Base-by-base conservation (phyloP, 1,140 invertebrate genomes). In the Trialeurodes vaporariorum region DNA sequence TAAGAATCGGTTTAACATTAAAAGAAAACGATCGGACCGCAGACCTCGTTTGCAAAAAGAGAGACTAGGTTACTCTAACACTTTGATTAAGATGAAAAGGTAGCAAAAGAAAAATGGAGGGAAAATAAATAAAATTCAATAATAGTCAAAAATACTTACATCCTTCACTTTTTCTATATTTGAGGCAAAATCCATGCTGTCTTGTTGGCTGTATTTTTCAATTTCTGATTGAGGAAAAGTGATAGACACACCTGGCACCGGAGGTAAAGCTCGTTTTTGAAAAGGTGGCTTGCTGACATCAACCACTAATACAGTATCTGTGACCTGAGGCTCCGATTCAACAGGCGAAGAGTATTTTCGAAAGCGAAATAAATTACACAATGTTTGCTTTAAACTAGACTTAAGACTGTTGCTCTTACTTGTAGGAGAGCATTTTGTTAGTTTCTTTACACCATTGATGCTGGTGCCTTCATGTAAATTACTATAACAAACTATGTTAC, bases 111-210 rank as follows among this genome's bases (percentile, higher is more conserved):
- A 49, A 49, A 49, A 49, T 49, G 5, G 5, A 49, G 34, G 34
- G 34, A 9, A 17, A 17, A 49, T 49, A 49, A 49, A 49, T 49
- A 17, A 49, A 49, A 49, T 49, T 49, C 2, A 64, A 40, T 61
- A 68, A 67, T 17, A 64, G 60, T 67, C 22, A 59, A 34, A 64
- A 27, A 68, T 70, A 86, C 89, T 84, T 81, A 94, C 91, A 81
- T 94, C 91, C 84, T 95, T 95, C 23, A 95, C 93, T 85, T 91
- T 92, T 76, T 94, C 90, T 74, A 96, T 94, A 71, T 91, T 94
- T 2, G 90, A 89, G 22, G 92, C 90, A 82, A 95, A 94, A 77
- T 95, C 92, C 78, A 89, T 84, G 27, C 79, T 82, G 0, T 77
- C 79, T 71, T 83, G 80, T 61, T 82, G 80, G 1, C 78, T 70